phyloP scores from a whole-genome alignment of 2,888 invertebrate genomes.

The Acleris emargana region DNA sequence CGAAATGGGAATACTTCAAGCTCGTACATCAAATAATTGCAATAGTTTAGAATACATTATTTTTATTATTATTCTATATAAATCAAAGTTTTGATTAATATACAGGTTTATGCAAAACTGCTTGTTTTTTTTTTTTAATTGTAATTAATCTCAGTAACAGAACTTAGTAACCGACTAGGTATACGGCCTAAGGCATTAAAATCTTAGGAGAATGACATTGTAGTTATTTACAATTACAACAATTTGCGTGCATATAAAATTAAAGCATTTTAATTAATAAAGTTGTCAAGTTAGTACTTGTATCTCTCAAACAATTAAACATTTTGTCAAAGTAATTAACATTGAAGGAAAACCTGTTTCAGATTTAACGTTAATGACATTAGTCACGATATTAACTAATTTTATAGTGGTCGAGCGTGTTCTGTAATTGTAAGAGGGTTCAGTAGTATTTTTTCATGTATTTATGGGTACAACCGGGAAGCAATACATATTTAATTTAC shows the following conservation, averaged over 20 bases:
- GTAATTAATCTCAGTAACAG: no score
- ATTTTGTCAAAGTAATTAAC: slow-evolving; percentile 11
- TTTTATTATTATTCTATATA: no score
- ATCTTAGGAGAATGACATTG: not conserved
- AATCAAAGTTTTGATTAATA: no score
- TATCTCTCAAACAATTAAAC: not conserved
- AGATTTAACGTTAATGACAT: slow-evolving; percentile 18
- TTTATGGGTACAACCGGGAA: no score
- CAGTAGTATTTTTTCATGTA: not conserved
- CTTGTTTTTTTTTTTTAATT: no score
- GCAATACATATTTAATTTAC: no score
- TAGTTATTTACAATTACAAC: not conserved
- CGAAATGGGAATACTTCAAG: no score
- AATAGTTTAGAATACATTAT: no score
- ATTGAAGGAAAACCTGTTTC: slow-evolving; percentile 13
- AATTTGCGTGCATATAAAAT: not conserved
- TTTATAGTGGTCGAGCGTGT: slow-evolving; percentile 13
- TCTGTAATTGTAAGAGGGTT: slow-evolving; percentile 9
- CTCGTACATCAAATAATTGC: no score
- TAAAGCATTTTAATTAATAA: not conserved
- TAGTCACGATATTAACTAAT: slow-evolving; percentile 21
- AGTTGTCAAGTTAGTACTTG: not conserved
- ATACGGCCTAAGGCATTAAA: no score
- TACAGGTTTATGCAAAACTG: no score
- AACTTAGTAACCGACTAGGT: no score